Evolutionary conservation across 2,888 invertebrate genomes (phyloP).

Genomic region (Parapristionchus giblindavisi): DNA sequence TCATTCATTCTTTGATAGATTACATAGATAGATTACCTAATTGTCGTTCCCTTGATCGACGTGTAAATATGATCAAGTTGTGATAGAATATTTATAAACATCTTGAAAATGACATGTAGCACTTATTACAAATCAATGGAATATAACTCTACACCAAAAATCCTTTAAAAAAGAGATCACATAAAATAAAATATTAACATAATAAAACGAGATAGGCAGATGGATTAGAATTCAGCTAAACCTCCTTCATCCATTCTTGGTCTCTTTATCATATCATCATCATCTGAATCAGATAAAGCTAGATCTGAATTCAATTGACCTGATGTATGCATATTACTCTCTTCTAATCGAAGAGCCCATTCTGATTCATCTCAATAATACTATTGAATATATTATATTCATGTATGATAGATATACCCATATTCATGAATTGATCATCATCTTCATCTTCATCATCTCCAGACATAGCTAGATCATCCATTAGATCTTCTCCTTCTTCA

Average conservation of each 20-base stretch:
- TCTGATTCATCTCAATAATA: slow-evolving; percentile 21
- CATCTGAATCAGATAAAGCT: slow-evolving; percentile 66
- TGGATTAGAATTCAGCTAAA: slow-evolving; percentile 29
- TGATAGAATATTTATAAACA: too few relatives aligned
- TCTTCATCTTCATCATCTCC: slow-evolving; percentile 51
- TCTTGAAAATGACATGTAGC: too few relatives aligned
- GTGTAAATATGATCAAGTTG: too few relatives aligned
- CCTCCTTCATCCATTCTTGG: slow-evolving; percentile 49
- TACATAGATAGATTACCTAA: too few relatives aligned
- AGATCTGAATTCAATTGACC: slow-evolving; percentile 65
- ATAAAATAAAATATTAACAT: too few relatives aligned
- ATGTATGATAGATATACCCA: background rate
- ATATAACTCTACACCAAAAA: too few relatives aligned
- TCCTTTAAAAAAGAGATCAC: too few relatives aligned
- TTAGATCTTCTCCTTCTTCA: too few relatives aligned
- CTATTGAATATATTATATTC: background rate
- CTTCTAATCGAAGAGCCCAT: slow-evolving; percentile 21
- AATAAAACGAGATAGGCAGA: too few relatives aligned
- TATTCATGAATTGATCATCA: slow-evolving; percentile 35
- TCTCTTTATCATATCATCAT: slow-evolving; percentile 49
- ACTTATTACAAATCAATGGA: too few relatives aligned
- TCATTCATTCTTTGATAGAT: too few relatives aligned
- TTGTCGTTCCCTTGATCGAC: too few relatives aligned
- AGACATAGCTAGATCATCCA: slow-evolving; percentile 49
- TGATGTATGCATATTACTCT: slow-evolving; percentile 10